These are phyloP conservation scores for Dendrocincla fuliginosa DNA, from an alignment of 2,797 vertebrate genomes.

Conservation along the genomic window DNA sequence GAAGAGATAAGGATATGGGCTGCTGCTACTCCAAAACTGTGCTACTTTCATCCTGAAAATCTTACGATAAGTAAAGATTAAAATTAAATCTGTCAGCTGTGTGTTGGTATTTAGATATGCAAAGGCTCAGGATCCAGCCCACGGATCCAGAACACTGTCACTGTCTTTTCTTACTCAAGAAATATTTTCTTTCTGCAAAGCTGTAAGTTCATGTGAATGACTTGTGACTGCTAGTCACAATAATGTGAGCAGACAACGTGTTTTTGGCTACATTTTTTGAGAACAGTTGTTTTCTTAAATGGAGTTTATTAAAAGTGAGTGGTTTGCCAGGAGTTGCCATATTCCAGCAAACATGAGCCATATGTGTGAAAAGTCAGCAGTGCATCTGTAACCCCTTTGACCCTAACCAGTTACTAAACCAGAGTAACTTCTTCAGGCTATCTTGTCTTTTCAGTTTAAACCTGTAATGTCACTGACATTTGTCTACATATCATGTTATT, in stretches of 20 bases:
- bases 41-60: neutral
- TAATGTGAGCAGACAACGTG: constrained; percentile 22
- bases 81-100: neutral
- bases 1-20: neutral
- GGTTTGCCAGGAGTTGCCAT: constrained; percentile 52
- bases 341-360: neutral
- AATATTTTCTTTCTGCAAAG: neutral
- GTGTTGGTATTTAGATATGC: neutral
- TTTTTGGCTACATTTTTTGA: neutral
- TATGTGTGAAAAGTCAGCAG: neutral
- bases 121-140: neutral
- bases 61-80: neutral
- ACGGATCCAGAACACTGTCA: fast-evolving
- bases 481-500: constrained; percentile 29
- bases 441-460: constrained; percentile 35
- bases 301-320: constrained; percentile 49
- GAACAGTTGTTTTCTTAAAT: constrained; percentile 45
- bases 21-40: neutral
- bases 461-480: constrained; percentile 37
- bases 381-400: neutral
- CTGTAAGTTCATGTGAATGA: neutral
- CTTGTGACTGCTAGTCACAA: neutral
- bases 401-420: constrained; percentile 30
- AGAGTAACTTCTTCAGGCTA: neutral
- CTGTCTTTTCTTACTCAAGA: neutral